Conservation (phyloP, 2,888 invertebrate species). For the Trissolcus japonicus region DNA sequence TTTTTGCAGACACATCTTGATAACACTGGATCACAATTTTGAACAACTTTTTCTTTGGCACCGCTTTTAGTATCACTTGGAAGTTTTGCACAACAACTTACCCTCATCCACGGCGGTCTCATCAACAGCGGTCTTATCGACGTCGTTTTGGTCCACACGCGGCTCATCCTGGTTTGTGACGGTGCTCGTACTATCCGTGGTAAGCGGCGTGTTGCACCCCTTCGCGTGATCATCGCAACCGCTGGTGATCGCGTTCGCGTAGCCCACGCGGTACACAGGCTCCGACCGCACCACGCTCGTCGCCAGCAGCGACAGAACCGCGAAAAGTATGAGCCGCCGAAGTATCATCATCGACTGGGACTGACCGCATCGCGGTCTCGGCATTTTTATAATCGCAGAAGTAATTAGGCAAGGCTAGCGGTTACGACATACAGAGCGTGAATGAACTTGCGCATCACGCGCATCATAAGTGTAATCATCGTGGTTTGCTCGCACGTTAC, state of each 20-base stretch:
- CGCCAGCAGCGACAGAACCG: constrained; percentile 55
- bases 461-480: constrained; percentile 64
- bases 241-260: constrained; percentile 41
- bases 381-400: constrained; percentile 70
- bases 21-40: too few relatives aligned
- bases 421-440: constrained; percentile 75
- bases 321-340: constrained; percentile 65
- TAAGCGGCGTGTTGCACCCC: constrained; percentile 29
- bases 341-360: constrained; percentile 69
- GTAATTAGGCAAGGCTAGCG: constrained; percentile 67
- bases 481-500: constrained; percentile 60
- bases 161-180: neutral
- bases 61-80: neutral
- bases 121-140: constrained; percentile 5
- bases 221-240: constrained; percentile 41
- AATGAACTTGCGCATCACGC: constrained; percentile 69
- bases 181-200: constrained; percentile 26
- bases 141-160: constrained; percentile 1
- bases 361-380: constrained; percentile 60
- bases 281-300: constrained; percentile 50
- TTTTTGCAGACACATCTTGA: too few relatives aligned
- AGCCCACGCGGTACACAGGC: constrained; percentile 45
- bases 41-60: neutral
- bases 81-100: constrained; percentile 7
- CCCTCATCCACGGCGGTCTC: constrained; percentile 30